These are phyloP conservation scores for Gibbula magus DNA, from an alignment of 2,888 invertebrate species.

Conservation along the genomic window DNA sequence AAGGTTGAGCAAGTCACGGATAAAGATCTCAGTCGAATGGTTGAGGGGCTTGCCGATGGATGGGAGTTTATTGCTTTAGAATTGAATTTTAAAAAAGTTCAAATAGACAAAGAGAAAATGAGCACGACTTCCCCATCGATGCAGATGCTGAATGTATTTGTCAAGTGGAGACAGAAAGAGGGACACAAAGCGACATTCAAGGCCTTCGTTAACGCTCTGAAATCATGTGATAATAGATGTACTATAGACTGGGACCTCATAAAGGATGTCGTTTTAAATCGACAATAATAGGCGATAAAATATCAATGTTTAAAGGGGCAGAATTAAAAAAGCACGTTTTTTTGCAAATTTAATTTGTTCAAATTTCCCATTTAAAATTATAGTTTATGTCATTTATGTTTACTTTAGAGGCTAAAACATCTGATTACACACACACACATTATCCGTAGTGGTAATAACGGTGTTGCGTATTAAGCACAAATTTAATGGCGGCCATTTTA, in stretches of 20 bases:
- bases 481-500: too few species aligned
- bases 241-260: conserved; percentile 31
- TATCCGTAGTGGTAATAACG: too few species aligned
- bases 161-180: conserved; percentile 27
- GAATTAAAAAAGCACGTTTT: too few species aligned
- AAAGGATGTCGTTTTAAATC: not conserved
- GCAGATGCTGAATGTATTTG: conserved; percentile 22
- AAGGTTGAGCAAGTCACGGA: not conserved
- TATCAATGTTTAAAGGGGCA: too few species aligned
- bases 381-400: too few species aligned
- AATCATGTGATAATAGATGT: not conserved
- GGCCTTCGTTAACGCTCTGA: conserved; percentile 9
- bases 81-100: conserved; percentile 7
- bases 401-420: too few species aligned
- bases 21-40: conserved; percentile 26
- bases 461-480: too few species aligned
- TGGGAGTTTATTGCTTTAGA: conserved; percentile 31
- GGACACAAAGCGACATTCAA: conserved; percentile 17
- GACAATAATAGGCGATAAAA: not conserved
- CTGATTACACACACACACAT: too few species aligned
- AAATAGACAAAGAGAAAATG: conserved; percentile 28
- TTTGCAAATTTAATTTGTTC: too few species aligned
- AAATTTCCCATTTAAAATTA: too few species aligned
- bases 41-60: conserved; percentile 13
- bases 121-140: not conserved